Base-by-base conservation (phyloP, 2,797 vertebrate genomes). In the Anableps anableps region DNA sequence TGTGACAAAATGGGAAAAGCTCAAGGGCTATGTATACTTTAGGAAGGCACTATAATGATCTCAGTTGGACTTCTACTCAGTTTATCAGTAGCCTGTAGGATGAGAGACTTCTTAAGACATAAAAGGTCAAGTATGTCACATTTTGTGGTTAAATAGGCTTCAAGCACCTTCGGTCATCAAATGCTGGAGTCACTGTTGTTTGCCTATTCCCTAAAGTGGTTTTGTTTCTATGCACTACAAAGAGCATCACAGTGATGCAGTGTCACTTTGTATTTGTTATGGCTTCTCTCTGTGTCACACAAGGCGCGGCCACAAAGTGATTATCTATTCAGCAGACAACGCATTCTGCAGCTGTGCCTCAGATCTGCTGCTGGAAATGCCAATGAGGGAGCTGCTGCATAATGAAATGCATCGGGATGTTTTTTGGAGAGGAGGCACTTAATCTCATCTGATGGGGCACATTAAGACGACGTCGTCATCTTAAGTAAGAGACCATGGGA, bases 181-280 rank as follows among this genome's bases (percentile, higher is more conserved):
- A 80, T 23, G 23, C 64, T 16, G 19, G 26, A 77, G 55, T 76
- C 77, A 66, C 60, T 70, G 70, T 72, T n/a, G 38, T 68, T 75
- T 50, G 53, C 14, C 21, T 6, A 75, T 75, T 50, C 85, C 79
- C 78, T 53, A 31, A 34, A 89, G 78, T 80, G 74, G 11, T 17
- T 17, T 43, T 17, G 38, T 73, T 74, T 77, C 3, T 36, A 38
- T 45, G 26, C 70, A 72, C 29, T 62, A 66, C 47, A 47, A 68
- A 74, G 80, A 71, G 76, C 81, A 71, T 81, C 77, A 80, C 74
- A 83, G 79, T 62, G 75, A 87, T n/a, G 62, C 16, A 14, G 75
- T 88, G 87, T 86, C 92, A 88, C 88, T 90, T 83, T 86, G 31
- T 79, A 45, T 92, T 90, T 88, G 77, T 78, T 88, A 86, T 75